A percentile compares a stretch with the other conserved stretches of the same genome.
phyloP scores from a whole-genome alignment of 2,888 invertebrate species.

The Drosophila buzzatii region DNA sequence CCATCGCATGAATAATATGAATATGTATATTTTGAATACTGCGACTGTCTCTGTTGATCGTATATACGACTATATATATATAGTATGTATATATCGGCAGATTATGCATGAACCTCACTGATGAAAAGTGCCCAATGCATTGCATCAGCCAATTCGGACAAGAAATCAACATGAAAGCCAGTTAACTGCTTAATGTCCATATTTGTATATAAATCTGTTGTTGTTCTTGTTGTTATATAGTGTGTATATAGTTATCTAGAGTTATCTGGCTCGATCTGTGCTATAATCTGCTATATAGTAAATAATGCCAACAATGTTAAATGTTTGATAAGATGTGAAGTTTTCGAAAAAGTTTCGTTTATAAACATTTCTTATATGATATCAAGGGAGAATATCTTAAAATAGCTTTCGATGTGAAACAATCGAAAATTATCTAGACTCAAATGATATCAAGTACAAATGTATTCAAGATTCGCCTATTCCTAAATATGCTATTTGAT shows the following conservation, averaged over 20 bases:
- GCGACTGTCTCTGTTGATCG: constrained; percentile 15
- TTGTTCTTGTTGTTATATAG: constrained; percentile 29
- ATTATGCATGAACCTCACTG: constrained; percentile 67
- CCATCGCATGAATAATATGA: constrained; percentile 45
- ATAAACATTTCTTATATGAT: neutral
- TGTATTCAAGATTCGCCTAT: too few relatives aligned
- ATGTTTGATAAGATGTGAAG: neutral
- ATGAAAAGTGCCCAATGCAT: constrained; percentile 80
- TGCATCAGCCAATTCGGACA: constrained; percentile 83
- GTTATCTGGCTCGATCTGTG: constrained; percentile 9
- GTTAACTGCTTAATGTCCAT: constrained; percentile 46
- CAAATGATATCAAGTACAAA: too few relatives aligned
- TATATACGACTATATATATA: constrained; percentile 11
- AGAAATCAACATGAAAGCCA: constrained; percentile 61
- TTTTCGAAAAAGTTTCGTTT: neutral
- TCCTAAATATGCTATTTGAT: too few relatives aligned
- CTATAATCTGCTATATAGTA: neutral
- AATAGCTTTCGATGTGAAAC: neutral
- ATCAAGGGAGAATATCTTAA: neutral
- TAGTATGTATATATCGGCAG: constrained; percentile 23
- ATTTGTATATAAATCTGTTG: constrained; percentile 47
- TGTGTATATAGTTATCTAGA: constrained; percentile 35
- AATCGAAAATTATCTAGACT: too few relatives aligned
- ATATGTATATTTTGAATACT: constrained; percentile 42
- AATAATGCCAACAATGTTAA: constrained; percentile 7